Evolutionary conservation across 2,888 invertebrate species (phyloP), one percentile per base, ranked within the genome.

Genomic region (Dichetophora obliterata): DNA sequence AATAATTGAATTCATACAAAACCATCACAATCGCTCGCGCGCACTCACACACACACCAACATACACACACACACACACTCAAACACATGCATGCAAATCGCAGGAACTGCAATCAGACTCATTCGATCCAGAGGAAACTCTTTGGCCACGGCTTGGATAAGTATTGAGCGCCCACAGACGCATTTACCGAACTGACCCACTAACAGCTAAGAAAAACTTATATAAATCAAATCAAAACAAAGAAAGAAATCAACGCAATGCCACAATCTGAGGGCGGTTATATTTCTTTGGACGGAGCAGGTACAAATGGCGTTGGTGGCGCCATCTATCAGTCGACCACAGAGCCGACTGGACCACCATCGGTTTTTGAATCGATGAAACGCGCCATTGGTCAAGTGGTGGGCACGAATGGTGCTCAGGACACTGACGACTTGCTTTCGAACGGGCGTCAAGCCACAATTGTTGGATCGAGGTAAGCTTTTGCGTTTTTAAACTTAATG

Each of bases 241-340:
- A 27, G 1, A 69, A 57, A 50, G 24, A 48, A 52, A 50, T 8
- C 66, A 34, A n/a, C 50, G 65, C n/a, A 80, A 89, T 89, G 90
- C 90, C 89, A 81, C 89, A 89, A 81, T 83, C 87, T 75, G 89
- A 89, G 83, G 89, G 89, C 84, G 89, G 89, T 77, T 89, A 89
- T 83, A 84, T 89, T 66, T 89, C 89, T 77, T 83, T 90, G 83
- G 89, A 88, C 76, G 84, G 84, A 74, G 84, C 84, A 68, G 86
- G 85, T 80, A 86, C 85, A 82, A 85, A 83, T 83, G 86, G 86
- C 73, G 85, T 86, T 83, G 85, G 85, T 82, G 86, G 86, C 75
- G 85, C 87, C 82, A 89, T 90, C 81, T 90, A 90, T 84, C 89
- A 90, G 82, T 86, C 89, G 79, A 90, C 90, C 82, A 90, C 90